Conservation (phyloP, 2,113 vertebrate genomes). For the Procavia capensis region DNA sequence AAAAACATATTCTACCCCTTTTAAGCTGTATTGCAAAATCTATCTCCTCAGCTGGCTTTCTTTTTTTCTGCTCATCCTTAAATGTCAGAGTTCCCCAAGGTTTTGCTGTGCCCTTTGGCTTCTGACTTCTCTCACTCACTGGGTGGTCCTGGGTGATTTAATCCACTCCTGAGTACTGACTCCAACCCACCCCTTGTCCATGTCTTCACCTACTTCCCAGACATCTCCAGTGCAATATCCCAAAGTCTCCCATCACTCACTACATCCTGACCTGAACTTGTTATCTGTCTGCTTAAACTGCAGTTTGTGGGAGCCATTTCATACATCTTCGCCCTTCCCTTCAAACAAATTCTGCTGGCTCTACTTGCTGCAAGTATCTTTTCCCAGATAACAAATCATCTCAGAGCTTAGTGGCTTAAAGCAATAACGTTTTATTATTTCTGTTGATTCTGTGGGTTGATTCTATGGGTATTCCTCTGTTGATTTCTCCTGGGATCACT, state of each 20-base stretch:
- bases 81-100: neutral
- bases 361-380: neutral
- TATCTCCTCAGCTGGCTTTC: neutral
- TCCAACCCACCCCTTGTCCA: neutral
- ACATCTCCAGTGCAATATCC: neutral
- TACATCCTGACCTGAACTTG: neutral
- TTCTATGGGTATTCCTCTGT: too few species aligned
- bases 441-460: neutral
- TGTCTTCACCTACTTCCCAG: neutral
- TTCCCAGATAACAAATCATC: neutral
- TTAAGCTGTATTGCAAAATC: neutral
- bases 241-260: neutral
- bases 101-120: conserved; percentile 18
- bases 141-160: neutral
- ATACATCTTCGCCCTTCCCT: neutral
- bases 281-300: neutral
- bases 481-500: neutral
- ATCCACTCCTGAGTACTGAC: neutral
- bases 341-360: neutral
- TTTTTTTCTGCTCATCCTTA: neutral
- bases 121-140: neutral
- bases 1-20: neutral
- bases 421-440: neutral
- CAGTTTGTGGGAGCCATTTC: neutral
- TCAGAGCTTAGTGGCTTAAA: neutral